Evolutionary conservation across 2,113 vertebrate genomes (phyloP), one percentile per base, ranked within the genome.

Genomic region (Hassar affinis): DNA sequence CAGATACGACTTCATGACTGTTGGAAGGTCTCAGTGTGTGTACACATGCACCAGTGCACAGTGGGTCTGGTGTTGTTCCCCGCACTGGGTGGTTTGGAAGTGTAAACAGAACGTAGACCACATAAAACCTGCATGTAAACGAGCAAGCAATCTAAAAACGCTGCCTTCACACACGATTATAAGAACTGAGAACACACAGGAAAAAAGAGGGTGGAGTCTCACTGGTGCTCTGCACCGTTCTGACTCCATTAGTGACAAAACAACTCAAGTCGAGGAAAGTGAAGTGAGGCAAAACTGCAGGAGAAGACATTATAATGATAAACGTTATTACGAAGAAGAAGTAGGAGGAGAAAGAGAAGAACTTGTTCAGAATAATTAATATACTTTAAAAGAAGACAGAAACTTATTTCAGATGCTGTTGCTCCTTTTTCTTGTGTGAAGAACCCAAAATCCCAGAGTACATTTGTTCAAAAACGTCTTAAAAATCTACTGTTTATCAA

Each of bases 401-500:
- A 78, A 72, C 3, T 35, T 0, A 11, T 68, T 80, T 80, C 15
- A 27, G 38, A 84, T 59, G 45, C n/a, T 51, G 42, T 38, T n/a
- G 18, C 3, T 59, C 20, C 35, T 64, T 80, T 56, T 35, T 45
- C 71, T 49, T 27, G 7, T 49, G 45, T 68, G 25, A 85, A 52
- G 9, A 82, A 86, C 2, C 33, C 66, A 47, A 56, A 69, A 12
- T 35, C 49, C 25, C 6, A 69, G 22, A 54, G 38, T 22, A 76
- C 57, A 18, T 54, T 79, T 83, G 59, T 80, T 92, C 89, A 93
- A 94, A 94, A 92, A 92, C 35, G 51, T 84, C 15, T 54, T 84
- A 91, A 91, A 91, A 93, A 85, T 89, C 87, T 86, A 89, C 90
- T 89, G 89, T 91, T 91, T 91, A 93, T 91, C 91, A 92, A 93